These are phyloP conservation scores for Solea solea DNA, from an alignment of 2,113 vertebrate species.

Conservation along the genomic window DNA sequence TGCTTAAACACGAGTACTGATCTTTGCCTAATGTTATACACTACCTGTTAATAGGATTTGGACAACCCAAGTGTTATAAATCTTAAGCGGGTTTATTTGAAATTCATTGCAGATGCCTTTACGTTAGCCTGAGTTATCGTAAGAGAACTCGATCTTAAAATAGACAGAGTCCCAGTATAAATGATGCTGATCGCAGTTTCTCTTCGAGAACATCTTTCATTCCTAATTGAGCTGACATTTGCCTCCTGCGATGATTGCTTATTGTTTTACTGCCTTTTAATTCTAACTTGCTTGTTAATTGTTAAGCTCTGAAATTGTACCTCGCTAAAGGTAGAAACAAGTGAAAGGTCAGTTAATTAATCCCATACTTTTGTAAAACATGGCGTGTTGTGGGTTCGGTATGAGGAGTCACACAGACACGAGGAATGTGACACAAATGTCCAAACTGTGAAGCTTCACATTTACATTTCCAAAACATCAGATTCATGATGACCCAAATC, in stretches of 20 bases:
- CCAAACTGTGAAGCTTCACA: not conserved
- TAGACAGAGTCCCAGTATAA: conserved; percentile 2
- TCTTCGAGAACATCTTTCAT: conserved; percentile 9
- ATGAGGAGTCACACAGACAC: not conserved
- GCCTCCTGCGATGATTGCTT: not conserved
- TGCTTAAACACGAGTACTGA: not conserved
- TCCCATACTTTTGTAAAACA: not conserved
- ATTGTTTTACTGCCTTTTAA: conserved; percentile 20
- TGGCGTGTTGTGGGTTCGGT: not conserved
- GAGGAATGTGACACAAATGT: not conserved
- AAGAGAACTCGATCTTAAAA: not conserved
- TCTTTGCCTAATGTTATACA: not conserved
- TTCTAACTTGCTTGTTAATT: conserved; percentile 20
- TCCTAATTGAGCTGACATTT: conserved; percentile 13
- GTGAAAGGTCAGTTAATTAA: conserved; percentile 8
- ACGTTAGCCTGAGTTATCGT: too few species aligned
- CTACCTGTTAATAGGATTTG: not conserved
- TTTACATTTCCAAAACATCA: not conserved
- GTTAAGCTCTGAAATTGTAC: not conserved
- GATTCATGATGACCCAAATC: not conserved
- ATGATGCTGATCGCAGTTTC: conserved; percentile 1
- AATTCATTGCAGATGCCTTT: not conserved
- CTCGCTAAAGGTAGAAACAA: conserved; percentile 7
- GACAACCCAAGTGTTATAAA: not conserved
- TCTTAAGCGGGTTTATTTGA: not conserved